A percentile compares a stretch with the other conserved stretches of the same genome.
phyloP scores from a whole-genome alignment of 2,797 vertebrate genomes.

The Vespertilio murinus region DNA sequence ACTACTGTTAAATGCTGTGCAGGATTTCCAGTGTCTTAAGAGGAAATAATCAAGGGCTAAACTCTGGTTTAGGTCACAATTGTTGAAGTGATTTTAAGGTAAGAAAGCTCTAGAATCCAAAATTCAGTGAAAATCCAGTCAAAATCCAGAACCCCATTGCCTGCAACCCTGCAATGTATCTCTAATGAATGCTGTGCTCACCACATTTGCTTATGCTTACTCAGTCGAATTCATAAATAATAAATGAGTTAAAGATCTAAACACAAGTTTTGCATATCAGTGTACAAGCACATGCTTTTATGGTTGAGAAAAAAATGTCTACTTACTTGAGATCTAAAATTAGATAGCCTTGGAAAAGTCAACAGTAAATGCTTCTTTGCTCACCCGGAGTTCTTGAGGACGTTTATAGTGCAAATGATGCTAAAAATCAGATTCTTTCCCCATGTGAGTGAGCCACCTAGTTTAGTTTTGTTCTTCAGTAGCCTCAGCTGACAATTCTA shows the following conservation, averaged over 20 bases:
- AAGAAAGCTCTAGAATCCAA: neutral
- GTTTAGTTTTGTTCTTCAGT: neutral
- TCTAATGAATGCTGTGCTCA: neutral
- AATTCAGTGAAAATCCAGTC: neutral
- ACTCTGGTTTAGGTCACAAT: neutral
- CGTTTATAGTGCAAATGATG: neutral
- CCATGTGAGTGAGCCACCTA: neutral
- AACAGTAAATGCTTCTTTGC: neutral
- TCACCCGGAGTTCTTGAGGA: neutral
- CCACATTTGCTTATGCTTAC: neutral
- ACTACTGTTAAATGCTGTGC: neutral
- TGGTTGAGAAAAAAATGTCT: neutral
- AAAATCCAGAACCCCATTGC: neutral
- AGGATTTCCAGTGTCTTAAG: neutral
- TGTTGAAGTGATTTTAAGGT: neutral
- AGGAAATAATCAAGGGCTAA: neutral
- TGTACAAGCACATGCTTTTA: neutral
- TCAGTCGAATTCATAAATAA: slow-evolving; percentile 1
- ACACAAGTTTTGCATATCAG: neutral
- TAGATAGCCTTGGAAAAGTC: neutral
- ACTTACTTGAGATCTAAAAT: neutral
- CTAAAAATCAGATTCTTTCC: neutral
- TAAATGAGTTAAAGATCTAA: slow-evolving; percentile 15
- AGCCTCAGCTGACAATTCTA: neutral
- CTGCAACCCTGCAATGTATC: neutral